Conservation (phyloP, 2,888 invertebrate species). For the Orchesellides sinensis region DNA sequence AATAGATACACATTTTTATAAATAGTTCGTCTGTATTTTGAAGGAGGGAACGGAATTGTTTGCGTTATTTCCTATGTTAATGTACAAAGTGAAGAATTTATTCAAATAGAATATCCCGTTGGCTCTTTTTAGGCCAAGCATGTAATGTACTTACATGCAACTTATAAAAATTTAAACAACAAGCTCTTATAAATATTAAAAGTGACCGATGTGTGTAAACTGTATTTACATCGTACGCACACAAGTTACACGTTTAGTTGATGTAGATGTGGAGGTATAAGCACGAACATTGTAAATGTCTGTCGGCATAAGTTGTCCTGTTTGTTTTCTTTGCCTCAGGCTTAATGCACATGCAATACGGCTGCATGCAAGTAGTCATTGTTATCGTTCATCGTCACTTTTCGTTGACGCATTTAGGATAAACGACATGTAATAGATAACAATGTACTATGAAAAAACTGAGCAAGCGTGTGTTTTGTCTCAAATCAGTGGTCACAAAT, state of each 20-base stretch:
- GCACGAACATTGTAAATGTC: background rate
- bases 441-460: background rate
- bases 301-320: conserved; percentile 1
- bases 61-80: background rate
- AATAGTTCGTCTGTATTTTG: background rate
- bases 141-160: too few relatives aligned
- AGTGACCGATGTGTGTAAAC: background rate
- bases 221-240: background rate
- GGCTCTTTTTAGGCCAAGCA: conserved; percentile 20
- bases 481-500: too few relatives aligned
- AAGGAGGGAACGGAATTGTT: background rate
- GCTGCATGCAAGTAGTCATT: background rate
- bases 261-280: too few relatives aligned
- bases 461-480: too few relatives aligned
- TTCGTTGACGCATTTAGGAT: conserved; percentile 3
- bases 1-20: background rate
- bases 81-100: conserved; percentile 8
- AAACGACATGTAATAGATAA: conserved; percentile 1
- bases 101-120: too few relatives aligned
- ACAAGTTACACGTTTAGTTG: background rate
- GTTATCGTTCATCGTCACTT: conserved; percentile 26
- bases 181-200: background rate
- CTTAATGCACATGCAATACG: background rate
- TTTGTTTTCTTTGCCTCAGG: conserved; percentile 2
- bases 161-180: too few relatives aligned